Base-by-base conservation (phyloP, 2,797 vertebrate species). In the Ambastaia sidthimunki region DNA sequence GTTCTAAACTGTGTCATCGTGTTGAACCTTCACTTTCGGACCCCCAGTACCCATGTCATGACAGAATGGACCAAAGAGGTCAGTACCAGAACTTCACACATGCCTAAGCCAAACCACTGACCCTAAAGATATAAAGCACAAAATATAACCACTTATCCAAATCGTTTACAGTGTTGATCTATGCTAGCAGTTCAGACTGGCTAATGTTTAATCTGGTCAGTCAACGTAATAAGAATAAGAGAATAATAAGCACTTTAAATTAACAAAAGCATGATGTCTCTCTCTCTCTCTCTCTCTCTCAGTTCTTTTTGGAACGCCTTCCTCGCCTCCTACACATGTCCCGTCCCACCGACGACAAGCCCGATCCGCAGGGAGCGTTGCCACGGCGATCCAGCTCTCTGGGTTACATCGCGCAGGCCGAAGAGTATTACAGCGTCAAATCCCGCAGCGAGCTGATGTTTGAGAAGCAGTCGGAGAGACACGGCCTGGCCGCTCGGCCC, bases 361-460 rank as follows among this genome's bases (percentile, higher is more conserved):
- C 93, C 0, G 73, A 67, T 76, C 93, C 90, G 21, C 87, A 94
- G 0, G 86, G 91, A 13, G 91, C 92, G 15, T 82, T 96, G 86
- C 94, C 94, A 0, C 95, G 97, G 21, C 94, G 94, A 82, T 97
- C 96, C 89, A 95, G 94, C 84, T 98, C 97, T 0, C 92, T 96
- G 1, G 97, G 97, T 1, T 99, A 98, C 94, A 98, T 98, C 0
- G 93, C 95, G 74, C 95, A 96, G 67, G 98, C 98, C 0, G 97
- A 99, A 86, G 97, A 99, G 60, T 99, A 99, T 85, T 98, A 96
- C 92, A 96, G 93, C 0, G 90, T 99, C 37, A 99, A 99, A 91
- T 98, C 97, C 62, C 95, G 98, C 85, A 99, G 98, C 5, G 97
- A 99, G 85, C 96, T 99, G 84, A 99, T 99, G 97, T 99, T 99